Evolutionary conservation across 2,797 vertebrate genomes (phyloP).

Genomic region (Taeniopygia guttata): DNA sequence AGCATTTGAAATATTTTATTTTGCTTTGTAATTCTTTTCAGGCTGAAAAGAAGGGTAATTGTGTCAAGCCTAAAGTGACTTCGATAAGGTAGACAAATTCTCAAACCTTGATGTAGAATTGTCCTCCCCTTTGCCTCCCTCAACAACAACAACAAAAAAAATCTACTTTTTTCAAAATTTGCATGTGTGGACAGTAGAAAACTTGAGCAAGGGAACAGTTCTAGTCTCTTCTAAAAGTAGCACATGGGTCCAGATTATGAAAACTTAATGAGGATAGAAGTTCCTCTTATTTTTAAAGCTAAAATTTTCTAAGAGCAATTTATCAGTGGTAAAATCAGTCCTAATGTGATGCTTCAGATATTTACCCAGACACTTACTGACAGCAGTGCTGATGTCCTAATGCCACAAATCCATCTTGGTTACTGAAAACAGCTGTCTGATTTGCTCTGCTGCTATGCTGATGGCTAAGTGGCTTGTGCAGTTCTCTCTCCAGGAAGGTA

Average conservation of each 20-base stretch:
- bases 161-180: background rate
- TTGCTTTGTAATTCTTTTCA: slow-evolving; percentile 38
- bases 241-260: background rate
- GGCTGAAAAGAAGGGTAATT: slow-evolving; percentile 28
- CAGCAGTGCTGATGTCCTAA: background rate
- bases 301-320: background rate
- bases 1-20: slow-evolving; percentile 59
- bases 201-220: background rate
- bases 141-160: background rate
- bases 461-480: background rate
- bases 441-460: background rate
- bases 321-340: background rate
- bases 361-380: background rate
- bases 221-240: background rate
- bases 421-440: background rate
- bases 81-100: background rate
- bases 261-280: background rate
- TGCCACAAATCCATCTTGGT: background rate
- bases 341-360: background rate
- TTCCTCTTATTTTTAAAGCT: background rate
- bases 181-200: background rate
- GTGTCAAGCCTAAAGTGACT: background rate
- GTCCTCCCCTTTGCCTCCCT: background rate
- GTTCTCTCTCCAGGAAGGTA: background rate
- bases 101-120: background rate